A percentile compares a stretch with the other conserved stretches of the same genome.
Evolutionary conservation across 2,113 vertebrate species (phyloP).

Genomic region (Ciconia stormi): DNA sequence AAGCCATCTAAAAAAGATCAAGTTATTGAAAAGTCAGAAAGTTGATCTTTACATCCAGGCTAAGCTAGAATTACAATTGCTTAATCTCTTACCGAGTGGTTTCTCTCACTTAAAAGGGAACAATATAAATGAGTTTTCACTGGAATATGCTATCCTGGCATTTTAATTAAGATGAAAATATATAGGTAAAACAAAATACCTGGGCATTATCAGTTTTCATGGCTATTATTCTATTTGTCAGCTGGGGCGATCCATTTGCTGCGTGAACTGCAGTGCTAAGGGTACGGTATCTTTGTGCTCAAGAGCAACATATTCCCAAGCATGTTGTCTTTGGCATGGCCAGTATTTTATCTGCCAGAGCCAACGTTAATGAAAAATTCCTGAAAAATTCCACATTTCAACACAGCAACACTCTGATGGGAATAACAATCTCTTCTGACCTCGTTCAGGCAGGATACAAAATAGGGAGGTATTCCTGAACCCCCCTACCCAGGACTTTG

Average conservation of each 20-base stretch:
- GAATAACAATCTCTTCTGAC: slow-evolving; percentile 27
- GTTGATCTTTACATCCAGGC: not conserved
- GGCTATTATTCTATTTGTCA: not conserved
- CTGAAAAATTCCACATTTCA: slow-evolving; percentile 64
- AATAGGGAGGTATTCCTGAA: not conserved
- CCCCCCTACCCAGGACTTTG: not conserved
- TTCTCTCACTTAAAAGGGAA: not conserved
- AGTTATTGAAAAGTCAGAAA: not conserved
- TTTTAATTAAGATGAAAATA: not conserved
- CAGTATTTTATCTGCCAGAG: slow-evolving; percentile 64
- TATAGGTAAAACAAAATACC: not conserved
- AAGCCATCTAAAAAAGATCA: not conserved
- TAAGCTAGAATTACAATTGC: not conserved
- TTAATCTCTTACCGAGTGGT: not conserved
- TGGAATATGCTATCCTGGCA: not conserved
- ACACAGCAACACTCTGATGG: slow-evolving; percentile 3
- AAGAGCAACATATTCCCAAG: slow-evolving; percentile 37
- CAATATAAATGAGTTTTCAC: not conserved
- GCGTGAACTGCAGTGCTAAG: not conserved
- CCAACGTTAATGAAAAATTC: slow-evolving; percentile 69
- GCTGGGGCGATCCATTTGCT: not conserved
- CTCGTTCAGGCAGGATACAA: not conserved
- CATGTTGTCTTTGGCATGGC: slow-evolving; percentile 64
- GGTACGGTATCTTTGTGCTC: not conserved
- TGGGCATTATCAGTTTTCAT: not conserved